Evolutionary conservation across 1,140 invertebrate species (phyloP).

Genomic region (Diploscapter pachys): DNA sequence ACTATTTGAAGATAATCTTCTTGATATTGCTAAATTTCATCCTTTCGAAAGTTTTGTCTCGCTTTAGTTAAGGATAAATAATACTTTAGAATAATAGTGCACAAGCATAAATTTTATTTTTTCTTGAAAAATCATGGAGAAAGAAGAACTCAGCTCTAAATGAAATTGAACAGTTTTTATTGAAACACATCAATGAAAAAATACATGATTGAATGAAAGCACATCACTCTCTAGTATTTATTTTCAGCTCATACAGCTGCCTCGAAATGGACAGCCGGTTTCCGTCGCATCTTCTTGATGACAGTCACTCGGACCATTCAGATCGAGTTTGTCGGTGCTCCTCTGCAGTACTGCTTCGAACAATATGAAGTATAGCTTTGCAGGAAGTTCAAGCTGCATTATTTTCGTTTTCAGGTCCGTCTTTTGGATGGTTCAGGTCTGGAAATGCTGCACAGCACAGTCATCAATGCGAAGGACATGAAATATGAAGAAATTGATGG

Average conservation of each 20-base stretch:
- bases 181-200: too few species aligned
- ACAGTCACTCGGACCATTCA: slow-evolving; percentile 45
- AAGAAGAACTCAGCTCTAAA: too few species aligned
- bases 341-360: slow-evolving; percentile 57
- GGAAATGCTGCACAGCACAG: slow-evolving; percentile 39
- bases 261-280: slow-evolving; percentile 56
- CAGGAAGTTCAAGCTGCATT: neutral
- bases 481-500: slow-evolving; percentile 43
- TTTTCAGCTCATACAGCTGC: slow-evolving; percentile 50
- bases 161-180: too few species aligned
- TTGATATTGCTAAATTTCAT: too few species aligned
- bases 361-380: slow-evolving; percentile 48
- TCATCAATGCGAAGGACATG: slow-evolving; percentile 45
- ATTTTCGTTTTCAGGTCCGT: slow-evolving; percentile 41
- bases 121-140: too few species aligned
- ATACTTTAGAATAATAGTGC: too few species aligned
- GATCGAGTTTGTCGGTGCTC: slow-evolving; percentile 54
- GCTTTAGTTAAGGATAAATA: too few species aligned
- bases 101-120: too few species aligned
- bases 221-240: neutral
- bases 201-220: too few species aligned
- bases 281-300: slow-evolving; percentile 47
- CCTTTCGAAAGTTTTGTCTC: too few species aligned
- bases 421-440: slow-evolving; percentile 49
- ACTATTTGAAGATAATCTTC: too few species aligned